Base-by-base conservation (phyloP, 2,113 vertebrate species). In the Trematomus loennbergii region DNA sequence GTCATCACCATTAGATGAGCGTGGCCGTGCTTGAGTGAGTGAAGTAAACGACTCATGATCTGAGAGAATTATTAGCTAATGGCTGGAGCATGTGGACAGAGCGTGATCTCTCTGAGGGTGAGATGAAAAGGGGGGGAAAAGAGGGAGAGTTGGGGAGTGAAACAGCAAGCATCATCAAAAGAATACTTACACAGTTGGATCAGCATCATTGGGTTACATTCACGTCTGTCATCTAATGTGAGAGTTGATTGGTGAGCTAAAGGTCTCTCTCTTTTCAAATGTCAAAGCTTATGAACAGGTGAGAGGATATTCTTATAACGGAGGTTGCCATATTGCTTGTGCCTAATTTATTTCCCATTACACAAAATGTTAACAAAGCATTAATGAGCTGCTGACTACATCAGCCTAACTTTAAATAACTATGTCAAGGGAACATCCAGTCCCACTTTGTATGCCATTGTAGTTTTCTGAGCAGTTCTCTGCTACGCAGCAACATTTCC, bases 41-140 rank as follows among this genome's bases (percentile, higher is more conserved):
- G 74, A 72, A 82, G 87, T 89, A 88, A 93, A 91, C 76, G 84
- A 83, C 87, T 89, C 75, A 54, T 87, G 81, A 92, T 84, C 83
- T 76, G 76, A 78, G 82, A 85, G 87, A 91, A 90, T 91, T 90
- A 92, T 90, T 89, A 78, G 86, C 85, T 90, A 89, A 92, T 92
- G 86, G 83, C 79, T 25, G 73, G 84, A 91, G 88, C 81, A 71
- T 83, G 83, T 85, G 84, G 77, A 83, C 81, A 65, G 75, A 85
- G 78, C 75, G 72, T 83, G 79, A 87, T 86, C 68, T 92, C 85
- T 88, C 69, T 36, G 59, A 85, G 66, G 54, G 53, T 10, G 11
- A 68, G 64, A 75, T 72, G 64, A 70, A 58, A 72, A 75, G 60
- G 50, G 25, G 48, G 53, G 0, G 13, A 12, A 45, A 29, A 25